A percentile compares a stretch with the other conserved stretches of the same genome.
Conservation (phyloP, 1,140 invertebrate genomes). For the Pseudobourletiella spinata region DNA sequence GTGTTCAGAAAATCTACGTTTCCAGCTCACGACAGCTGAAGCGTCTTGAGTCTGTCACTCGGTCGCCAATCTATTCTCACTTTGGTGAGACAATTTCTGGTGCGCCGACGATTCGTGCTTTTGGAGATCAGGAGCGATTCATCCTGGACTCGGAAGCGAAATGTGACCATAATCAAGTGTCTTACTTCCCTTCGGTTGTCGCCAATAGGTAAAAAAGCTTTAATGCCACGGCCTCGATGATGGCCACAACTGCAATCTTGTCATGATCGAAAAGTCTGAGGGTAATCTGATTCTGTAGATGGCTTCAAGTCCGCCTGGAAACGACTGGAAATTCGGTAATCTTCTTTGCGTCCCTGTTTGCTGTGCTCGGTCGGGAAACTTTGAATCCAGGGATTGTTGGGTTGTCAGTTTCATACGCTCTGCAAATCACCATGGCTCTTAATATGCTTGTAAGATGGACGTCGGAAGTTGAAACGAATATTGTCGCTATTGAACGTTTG, state of each 20-base stretch:
- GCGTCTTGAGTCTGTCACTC: slow-evolving; percentile 51
- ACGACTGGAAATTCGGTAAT: slow-evolving; percentile 88
- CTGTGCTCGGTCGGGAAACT: slow-evolving; percentile 61
- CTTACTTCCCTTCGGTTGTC: slow-evolving; percentile 42
- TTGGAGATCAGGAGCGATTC: slow-evolving; percentile 35
- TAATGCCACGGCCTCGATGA: too few species aligned
- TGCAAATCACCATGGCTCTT: slow-evolving; percentile 53
- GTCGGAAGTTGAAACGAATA: slow-evolving; percentile 54
- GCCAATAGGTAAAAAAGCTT: slow-evolving; percentile 39
- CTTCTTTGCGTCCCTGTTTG: slow-evolving; percentile 77
- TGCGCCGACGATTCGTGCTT: slow-evolving; percentile 37
- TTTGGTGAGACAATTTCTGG: slow-evolving; percentile 52
- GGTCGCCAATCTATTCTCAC: slow-evolving; percentile 57
- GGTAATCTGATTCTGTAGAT: slow-evolving; percentile 40
- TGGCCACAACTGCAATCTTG: background rate
- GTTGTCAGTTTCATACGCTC: slow-evolving; percentile 78
- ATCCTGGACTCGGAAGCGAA: slow-evolving; percentile 39
- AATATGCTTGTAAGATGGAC: slow-evolving; percentile 55
- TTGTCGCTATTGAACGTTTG: too few species aligned
- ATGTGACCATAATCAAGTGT: slow-evolving; percentile 42
- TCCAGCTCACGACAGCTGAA: slow-evolving; percentile 54
- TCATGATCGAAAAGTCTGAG: background rate
- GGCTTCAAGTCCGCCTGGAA: slow-evolving; percentile 50
- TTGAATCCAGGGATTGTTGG: slow-evolving; percentile 73
- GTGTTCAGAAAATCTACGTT: slow-evolving; percentile 55